These are phyloP conservation scores for Ochotona curzoniae DNA, from an alignment of 2,113 vertebrate genomes.

Conservation along the genomic window DNA sequence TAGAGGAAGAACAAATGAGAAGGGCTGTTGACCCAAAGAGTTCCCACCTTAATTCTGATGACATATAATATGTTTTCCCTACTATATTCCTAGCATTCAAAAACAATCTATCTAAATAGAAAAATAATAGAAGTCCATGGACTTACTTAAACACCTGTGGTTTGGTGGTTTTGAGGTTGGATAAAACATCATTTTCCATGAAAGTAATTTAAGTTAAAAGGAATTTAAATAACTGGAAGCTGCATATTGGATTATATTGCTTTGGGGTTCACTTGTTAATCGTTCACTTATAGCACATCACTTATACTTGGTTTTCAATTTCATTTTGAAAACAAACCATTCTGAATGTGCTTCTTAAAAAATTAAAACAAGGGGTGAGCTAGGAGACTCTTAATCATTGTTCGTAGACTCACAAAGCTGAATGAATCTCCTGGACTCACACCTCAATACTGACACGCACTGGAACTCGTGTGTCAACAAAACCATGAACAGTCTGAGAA, in stretches of 20 bases:
- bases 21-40: not conserved
- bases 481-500: not conserved
- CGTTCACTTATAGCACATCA: not conserved
- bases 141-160: slow-evolving; percentile 63
- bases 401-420: not conserved
- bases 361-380: not conserved
- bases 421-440: not conserved
- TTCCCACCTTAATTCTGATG: not conserved
- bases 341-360: not conserved
- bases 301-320: not conserved
- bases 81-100: slow-evolving; percentile 31
- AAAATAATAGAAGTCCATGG: slow-evolving; percentile 51
- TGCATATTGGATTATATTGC: not conserved
- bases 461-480: not conserved
- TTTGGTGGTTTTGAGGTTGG: slow-evolving; percentile 53
- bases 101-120: slow-evolving; percentile 51
- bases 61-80: slow-evolving; percentile 12
- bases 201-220: slow-evolving; percentile 50
- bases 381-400: not conserved
- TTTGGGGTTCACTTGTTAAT: slow-evolving; percentile 7
- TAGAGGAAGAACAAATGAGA: not conserved
- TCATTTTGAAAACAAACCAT: not conserved
- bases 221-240: slow-evolving; percentile 44
- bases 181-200: slow-evolving; percentile 43
- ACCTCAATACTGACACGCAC: not conserved